These are phyloP conservation scores for Bufo bufo DNA, from an alignment of 2,113 vertebrate species.

Conservation along the genomic window DNA sequence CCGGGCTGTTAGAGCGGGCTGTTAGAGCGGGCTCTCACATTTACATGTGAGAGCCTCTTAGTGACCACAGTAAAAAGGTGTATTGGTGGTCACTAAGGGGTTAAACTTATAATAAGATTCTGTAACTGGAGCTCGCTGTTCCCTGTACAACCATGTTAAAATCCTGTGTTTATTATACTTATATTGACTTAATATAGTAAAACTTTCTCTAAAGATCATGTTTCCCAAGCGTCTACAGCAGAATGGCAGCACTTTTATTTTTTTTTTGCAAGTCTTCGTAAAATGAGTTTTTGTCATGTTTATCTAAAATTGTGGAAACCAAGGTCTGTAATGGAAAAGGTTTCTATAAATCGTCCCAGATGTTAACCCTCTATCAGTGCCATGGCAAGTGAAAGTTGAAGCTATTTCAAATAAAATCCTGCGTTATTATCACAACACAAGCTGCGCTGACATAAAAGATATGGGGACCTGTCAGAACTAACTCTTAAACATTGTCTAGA, in stretches of 20 bases:
- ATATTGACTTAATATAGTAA: background rate
- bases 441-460: background rate
- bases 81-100: too few species aligned
- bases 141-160: background rate
- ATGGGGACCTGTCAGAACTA: background rate
- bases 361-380: conserved; percentile 12
- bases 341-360: background rate
- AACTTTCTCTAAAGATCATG: background rate
- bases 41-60: too few species aligned
- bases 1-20: too few species aligned
- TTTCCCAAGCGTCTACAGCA: background rate
- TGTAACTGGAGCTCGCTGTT: background rate
- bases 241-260: background rate
- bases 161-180: background rate
- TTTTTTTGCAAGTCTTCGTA: background rate
- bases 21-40: too few species aligned
- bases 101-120: background rate
- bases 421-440: background rate
- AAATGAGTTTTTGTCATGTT: background rate
- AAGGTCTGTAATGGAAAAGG: background rate
- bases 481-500: too few species aligned
- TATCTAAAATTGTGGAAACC: background rate
- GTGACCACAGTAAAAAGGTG: too few species aligned
- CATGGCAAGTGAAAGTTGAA: background rate
- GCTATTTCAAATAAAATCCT: background rate